Percentiles rank a stretch among this genome's conserved stretches.
phyloP scores from a whole-genome alignment of 2,888 invertebrate species.

The Melitaea athalia region DNA sequence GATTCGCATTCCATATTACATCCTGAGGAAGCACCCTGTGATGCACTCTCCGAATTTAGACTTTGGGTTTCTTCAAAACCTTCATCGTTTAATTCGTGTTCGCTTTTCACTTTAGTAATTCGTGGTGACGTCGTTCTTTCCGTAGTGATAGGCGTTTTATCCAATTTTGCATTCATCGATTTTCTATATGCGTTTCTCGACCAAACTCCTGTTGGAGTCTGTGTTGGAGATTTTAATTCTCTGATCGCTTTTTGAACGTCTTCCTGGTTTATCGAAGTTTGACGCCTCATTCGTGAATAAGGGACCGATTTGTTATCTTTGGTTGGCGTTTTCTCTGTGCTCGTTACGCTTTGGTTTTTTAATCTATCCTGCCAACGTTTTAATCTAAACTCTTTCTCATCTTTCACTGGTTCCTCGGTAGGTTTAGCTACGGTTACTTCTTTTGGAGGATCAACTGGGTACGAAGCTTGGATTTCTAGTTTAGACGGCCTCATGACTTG shows the following conservation, averaged over 20 bases:
- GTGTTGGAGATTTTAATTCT: conserved; percentile 84
- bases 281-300: conserved; percentile 82
- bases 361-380: conserved; percentile 88
- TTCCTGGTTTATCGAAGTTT: conserved; percentile 86
- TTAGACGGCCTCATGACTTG: conserved; percentile 78
- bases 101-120: conserved; percentile 80
- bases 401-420: conserved; percentile 60
- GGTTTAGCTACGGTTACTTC: conserved; percentile 62
- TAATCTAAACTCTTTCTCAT: conserved; percentile 83
- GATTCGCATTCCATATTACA: conserved; percentile 86
- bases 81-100: conserved; percentile 91
- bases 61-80: conserved; percentile 96
- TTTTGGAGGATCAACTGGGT: conserved; percentile 67
- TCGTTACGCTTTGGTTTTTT: conserved; percentile 80
- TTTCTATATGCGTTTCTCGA: conserved; percentile 74
- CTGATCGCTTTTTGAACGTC: conserved; percentile 87
- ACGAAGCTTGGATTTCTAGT: conserved; percentile 78
- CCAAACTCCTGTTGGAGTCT: conserved; percentile 84
- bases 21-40: conserved; percentile 91
- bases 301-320: conserved; percentile 68
- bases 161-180: conserved; percentile 59
- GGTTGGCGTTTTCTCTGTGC: conserved; percentile 72
- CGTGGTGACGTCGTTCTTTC: conserved; percentile 74
- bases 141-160: conserved; percentile 49
- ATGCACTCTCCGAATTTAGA: conserved; percentile 92